A percentile compares a stretch with the other conserved stretches of the same genome.
Conservation (phyloP, 2,888 invertebrate genomes). For the Mechanitis mazaeus region DNA sequence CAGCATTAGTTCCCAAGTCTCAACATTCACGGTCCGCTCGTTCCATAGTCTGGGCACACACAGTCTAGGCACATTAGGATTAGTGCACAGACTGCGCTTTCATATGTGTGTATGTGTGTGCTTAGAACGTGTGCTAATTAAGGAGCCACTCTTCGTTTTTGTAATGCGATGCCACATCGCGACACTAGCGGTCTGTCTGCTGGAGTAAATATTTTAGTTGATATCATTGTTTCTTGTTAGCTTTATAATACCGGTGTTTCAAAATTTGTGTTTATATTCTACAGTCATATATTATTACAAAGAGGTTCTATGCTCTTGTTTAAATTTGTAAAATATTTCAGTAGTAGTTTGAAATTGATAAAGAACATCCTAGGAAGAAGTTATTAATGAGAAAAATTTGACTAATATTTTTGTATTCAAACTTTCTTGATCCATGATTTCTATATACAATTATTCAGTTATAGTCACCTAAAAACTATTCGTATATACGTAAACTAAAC, state of each 20-base stretch:
- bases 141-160: slow-evolving; percentile 53
- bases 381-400: too few species aligned
- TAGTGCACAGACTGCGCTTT: slow-evolving; percentile 33
- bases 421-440: too few species aligned
- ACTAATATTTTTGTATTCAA: too few species aligned
- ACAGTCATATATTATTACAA: not conserved
- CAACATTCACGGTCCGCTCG: slow-evolving; percentile 23
- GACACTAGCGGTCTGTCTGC: slow-evolving; percentile 39
- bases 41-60: slow-evolving; percentile 12
- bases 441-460: too few species aligned
- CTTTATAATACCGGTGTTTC: slow-evolving; percentile 9
- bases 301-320: not conserved
- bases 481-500: too few species aligned
- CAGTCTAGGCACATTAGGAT: slow-evolving; percentile 15
- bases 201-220: slow-evolving; percentile 17
- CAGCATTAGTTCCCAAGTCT: slow-evolving; percentile 18
- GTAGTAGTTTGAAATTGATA: too few species aligned
- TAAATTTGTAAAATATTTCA: not conserved
- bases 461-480: too few species aligned
- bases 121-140: slow-evolving; percentile 46
- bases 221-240: slow-evolving; percentile 15
- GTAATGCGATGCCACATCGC: slow-evolving; percentile 46
- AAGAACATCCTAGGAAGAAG: too few species aligned
- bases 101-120: slow-evolving; percentile 30
- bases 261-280: slow-evolving; percentile 7